A percentile compares a stretch with the other conserved stretches of the same genome.
These are phyloP conservation scores for Hirtodrosophila confusa DNA, from an alignment of 2,888 invertebrate genomes.

Conservation along the genomic window DNA sequence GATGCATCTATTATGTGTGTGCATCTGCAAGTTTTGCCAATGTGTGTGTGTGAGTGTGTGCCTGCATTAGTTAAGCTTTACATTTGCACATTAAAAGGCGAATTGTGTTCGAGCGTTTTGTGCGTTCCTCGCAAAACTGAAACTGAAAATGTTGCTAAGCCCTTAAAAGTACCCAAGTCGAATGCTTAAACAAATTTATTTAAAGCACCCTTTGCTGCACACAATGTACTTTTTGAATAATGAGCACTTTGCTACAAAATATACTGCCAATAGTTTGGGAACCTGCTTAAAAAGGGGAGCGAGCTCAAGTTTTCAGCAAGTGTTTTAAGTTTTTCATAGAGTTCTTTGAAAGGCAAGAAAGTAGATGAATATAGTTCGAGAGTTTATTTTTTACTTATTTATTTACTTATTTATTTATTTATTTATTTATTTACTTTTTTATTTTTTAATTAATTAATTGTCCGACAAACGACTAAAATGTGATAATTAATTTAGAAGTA, in stretches of 20 bases:
- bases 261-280: not conserved
- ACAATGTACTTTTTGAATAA: constrained; percentile 3
- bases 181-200: constrained; percentile 20
- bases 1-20: constrained; percentile 74
- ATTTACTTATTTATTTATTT: too few species aligned
- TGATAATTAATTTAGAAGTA: too few species aligned
- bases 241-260: not conserved
- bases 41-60: constrained; percentile 25
- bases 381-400: too few species aligned
- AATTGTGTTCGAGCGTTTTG: constrained; percentile 71
- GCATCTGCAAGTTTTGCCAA: too few species aligned
- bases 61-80: constrained; percentile 71
- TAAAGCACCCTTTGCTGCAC: constrained; percentile 17
- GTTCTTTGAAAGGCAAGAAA: too few species aligned
- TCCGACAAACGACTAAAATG: too few species aligned
- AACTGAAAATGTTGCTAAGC: constrained; percentile 56
- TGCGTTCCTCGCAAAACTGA: constrained; percentile 41
- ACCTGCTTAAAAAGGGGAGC: too few species aligned
- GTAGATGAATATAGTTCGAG: too few species aligned
- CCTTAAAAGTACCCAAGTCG: constrained; percentile 60
- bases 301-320: too few species aligned
- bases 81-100: constrained; percentile 80
- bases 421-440: too few species aligned
- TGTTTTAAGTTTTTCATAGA: too few species aligned
- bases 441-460: too few species aligned